phyloP scores from a whole-genome alignment of 1,140 invertebrate genomes.

The Orchesella cincta region DNA sequence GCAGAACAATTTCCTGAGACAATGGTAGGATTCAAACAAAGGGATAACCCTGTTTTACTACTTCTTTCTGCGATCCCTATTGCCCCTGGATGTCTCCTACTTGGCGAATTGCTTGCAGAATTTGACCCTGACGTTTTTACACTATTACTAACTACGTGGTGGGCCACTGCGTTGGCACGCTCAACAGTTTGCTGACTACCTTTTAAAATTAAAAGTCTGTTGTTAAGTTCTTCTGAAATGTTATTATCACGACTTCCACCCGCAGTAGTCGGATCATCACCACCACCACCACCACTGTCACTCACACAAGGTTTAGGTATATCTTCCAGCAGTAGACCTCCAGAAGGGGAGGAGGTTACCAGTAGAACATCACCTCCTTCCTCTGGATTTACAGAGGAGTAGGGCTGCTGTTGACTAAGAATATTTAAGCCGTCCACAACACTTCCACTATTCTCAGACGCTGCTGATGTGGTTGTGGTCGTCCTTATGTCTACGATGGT shows the following conservation, averaged over 20 bases:
- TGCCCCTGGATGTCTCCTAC: slow-evolving; percentile 1
- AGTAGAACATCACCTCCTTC: background rate
- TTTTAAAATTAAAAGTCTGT: slow-evolving; percentile 3
- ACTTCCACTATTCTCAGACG: slow-evolving; percentile 1
- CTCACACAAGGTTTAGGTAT: background rate
- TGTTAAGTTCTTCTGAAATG: background rate
- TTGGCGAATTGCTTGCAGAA: slow-evolving; percentile 11
- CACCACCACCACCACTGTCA: background rate
- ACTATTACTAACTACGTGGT: background rate
- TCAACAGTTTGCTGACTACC: background rate
- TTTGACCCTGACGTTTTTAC: slow-evolving; percentile 17
- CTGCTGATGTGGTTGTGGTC: slow-evolving; percentile 9
- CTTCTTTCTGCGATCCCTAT: slow-evolving; percentile 13
- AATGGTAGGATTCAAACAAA: slow-evolving; percentile 10
- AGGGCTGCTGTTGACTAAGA: background rate
- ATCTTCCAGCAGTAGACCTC: background rate
- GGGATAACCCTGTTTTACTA: slow-evolving; percentile 17
- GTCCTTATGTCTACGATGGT: slow-evolving; percentile 21
- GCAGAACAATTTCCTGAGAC: slow-evolving; percentile 4
- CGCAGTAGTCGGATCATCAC: background rate
- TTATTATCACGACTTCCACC: slow-evolving; percentile 8
- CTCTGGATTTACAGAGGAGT: background rate
- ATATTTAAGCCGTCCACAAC: slow-evolving; percentile 1
- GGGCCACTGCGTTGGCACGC: background rate
- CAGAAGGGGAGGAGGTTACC: background rate